Percentiles rank a stretch among this genome's conserved stretches.
phyloP scores from a whole-genome alignment of 1,140 invertebrate genomes.

The Zaprionus ornatus region DNA sequence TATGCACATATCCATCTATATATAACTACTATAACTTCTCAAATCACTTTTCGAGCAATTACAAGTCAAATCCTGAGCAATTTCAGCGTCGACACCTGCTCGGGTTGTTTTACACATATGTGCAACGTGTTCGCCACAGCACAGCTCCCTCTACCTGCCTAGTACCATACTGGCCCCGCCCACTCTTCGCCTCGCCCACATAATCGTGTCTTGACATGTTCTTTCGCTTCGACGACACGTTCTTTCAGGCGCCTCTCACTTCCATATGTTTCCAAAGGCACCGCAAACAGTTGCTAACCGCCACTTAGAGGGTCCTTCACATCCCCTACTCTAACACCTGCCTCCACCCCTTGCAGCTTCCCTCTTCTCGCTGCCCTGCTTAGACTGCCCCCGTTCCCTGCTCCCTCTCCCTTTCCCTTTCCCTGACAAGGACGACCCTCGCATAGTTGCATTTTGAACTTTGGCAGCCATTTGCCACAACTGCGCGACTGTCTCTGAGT shows the following conservation, averaged over 20 bases:
- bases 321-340: neutral
- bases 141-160: neutral
- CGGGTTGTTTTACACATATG: neutral
- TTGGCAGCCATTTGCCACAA: slow-evolving; percentile 40
- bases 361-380: neutral
- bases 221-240: slow-evolving; percentile 17
- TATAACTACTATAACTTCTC: neutral
- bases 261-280: slow-evolving; percentile 9
- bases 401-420: too few relatives aligned
- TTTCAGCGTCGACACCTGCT: neutral
- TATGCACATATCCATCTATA: neutral
- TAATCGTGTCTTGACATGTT: slow-evolving; percentile 8
- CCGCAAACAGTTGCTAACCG: slow-evolving; percentile 41
- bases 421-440: slow-evolving; percentile 41
- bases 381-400: neutral
- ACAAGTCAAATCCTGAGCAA: neutral
- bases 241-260: slow-evolving; percentile 21
- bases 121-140: neutral
- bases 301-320: slow-evolving; percentile 16
- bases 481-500: neutral
- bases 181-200: neutral
- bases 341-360: neutral
- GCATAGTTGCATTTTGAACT: slow-evolving; percentile 55
- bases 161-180: neutral
- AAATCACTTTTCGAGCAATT: neutral